Evolutionary conservation across 2,888 invertebrate genomes (phyloP), one percentile per base, ranked within the genome.

Genomic region (Halocaridina rubra): DNA sequence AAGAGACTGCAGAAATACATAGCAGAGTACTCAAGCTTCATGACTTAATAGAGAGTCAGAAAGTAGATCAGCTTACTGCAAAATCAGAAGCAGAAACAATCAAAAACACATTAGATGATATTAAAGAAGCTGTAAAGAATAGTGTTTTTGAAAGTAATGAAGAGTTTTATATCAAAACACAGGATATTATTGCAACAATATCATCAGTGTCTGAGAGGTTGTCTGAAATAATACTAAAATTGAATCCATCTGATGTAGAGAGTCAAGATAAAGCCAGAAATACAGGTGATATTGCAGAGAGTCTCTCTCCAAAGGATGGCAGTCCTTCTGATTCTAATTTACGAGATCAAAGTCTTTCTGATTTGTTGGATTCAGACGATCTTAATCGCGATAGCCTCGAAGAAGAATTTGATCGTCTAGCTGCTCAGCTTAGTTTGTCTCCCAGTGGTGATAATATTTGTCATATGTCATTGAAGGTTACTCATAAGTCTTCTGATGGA

Each of bases 301-400:
- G 81, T 19, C 75, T 74, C 1, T 81, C 85, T 27, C 39, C 72
- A 13, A 80, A 85, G 39, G 84, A 88, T 16, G 59, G 71, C 19
- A 88, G 88, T 32, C 88, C 88, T 24, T 84, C 78, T 19, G 84
- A 84, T 30, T 24, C 75, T 13, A 79, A 84, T 22, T 22, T 64
- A 33, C 80, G 71, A 24, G 85, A 84, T 33, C 80, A 71, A 57
- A 88, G 86, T 27, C 77, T 86, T 32, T 88, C 88, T 39, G 88
- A 88, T 72, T 75, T 88, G 8, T 16, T 88, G 30, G 85, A 88
- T 67, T 84, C 88, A 59, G 88, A 88, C 7, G 88, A 88, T n/a
- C 13, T 86, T 19, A 86, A 88, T 67, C 76, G 84, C 39, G 88
- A 88, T 33, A 84, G 82, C 74, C 64, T 88, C 19, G 88, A 88